Conservation (phyloP, 2,113 vertebrate genomes). For the Miniopterus natalensis region DNA sequence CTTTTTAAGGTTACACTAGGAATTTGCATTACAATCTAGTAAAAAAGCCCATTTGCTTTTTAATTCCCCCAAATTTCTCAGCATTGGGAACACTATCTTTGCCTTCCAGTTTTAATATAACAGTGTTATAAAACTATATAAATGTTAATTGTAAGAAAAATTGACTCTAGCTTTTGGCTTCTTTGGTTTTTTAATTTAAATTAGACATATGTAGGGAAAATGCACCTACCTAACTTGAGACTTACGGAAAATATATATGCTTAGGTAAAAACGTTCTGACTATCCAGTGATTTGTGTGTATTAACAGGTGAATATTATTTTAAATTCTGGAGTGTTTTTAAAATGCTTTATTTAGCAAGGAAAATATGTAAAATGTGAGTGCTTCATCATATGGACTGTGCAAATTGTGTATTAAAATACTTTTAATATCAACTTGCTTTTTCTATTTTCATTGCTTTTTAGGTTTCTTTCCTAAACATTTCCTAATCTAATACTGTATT, state of each 20-base stretch:
- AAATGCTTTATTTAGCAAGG: conserved; percentile 64
- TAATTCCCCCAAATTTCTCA: conserved; percentile 65
- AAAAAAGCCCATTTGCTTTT: conserved; percentile 54
- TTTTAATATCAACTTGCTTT: conserved; percentile 81
- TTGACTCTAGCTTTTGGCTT: neutral
- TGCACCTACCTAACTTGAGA: conserved; percentile 19
- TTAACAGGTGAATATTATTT: conserved; percentile 60
- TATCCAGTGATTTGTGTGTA: conserved; percentile 54
- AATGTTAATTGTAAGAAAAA: conserved; percentile 65
- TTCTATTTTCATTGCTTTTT: conserved; percentile 74
- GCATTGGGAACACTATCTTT: conserved; percentile 59
- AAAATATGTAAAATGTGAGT: conserved; percentile 74
- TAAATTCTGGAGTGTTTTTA: conserved; percentile 62
- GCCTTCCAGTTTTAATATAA: conserved; percentile 54
- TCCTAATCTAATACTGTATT: neutral
- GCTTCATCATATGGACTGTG: conserved; percentile 72
- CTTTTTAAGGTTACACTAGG: conserved; percentile 43
- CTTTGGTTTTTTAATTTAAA: conserved; percentile 20
- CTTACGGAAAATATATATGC: conserved; percentile 36
- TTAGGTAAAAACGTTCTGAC: conserved; percentile 48
- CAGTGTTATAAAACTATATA: conserved; percentile 68
- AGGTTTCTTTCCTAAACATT: conserved; percentile 24
- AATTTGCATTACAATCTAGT: conserved; percentile 51
- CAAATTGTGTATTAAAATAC: conserved; percentile 80
- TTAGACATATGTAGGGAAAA: conserved; percentile 63